A percentile compares a stretch with the other conserved stretches of the same genome.
These are phyloP conservation scores for Danionella dracula DNA, from an alignment of 2,797 vertebrate genomes.

Conservation along the genomic window DNA sequence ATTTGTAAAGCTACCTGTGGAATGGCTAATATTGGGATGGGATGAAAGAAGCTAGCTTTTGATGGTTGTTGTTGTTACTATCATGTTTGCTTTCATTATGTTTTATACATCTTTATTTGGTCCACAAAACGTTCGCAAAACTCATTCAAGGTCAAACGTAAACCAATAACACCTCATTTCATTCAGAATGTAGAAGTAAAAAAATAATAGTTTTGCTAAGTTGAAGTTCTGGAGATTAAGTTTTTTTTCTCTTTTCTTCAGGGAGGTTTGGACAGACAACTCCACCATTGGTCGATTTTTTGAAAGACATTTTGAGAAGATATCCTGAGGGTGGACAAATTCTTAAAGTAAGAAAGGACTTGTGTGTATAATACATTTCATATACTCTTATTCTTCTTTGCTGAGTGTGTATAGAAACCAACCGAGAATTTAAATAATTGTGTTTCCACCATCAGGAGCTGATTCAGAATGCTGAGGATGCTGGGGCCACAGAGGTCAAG, in stretches of 20 bases:
- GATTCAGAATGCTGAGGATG: slow-evolving; percentile 99
- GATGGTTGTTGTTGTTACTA: too few relatives aligned
- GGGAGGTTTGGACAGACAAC: slow-evolving; percentile 98
- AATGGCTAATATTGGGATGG: too few relatives aligned
- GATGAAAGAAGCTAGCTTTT: too few relatives aligned
- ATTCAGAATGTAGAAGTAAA: too few relatives aligned
- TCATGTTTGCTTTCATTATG: too few relatives aligned
- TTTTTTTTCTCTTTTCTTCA: slow-evolving; percentile 51
- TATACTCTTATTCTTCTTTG: background rate
- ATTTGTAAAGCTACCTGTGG: too few relatives aligned
- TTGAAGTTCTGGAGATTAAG: too few relatives aligned
- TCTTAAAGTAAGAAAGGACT: slow-evolving; percentile 79
- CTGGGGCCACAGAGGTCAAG: slow-evolving; percentile 92
- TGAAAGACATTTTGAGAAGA: slow-evolving; percentile 94
- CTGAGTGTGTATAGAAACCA: background rate
- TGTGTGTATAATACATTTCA: background rate
- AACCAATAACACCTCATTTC: too few relatives aligned
- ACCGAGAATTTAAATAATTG: background rate
- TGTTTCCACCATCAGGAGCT: slow-evolving; percentile 75
- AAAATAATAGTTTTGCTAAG: too few relatives aligned
- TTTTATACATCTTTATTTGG: too few relatives aligned
- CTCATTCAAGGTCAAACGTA: too few relatives aligned
- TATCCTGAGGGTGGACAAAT: slow-evolving; percentile 98
- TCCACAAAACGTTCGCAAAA: too few relatives aligned
- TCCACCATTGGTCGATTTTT: slow-evolving; percentile 94